Evolutionary conservation across 2,113 vertebrate species (phyloP), one percentile per base, ranked within the genome.

Genomic region (Sinocyclocheilus anshuiensis): DNA sequence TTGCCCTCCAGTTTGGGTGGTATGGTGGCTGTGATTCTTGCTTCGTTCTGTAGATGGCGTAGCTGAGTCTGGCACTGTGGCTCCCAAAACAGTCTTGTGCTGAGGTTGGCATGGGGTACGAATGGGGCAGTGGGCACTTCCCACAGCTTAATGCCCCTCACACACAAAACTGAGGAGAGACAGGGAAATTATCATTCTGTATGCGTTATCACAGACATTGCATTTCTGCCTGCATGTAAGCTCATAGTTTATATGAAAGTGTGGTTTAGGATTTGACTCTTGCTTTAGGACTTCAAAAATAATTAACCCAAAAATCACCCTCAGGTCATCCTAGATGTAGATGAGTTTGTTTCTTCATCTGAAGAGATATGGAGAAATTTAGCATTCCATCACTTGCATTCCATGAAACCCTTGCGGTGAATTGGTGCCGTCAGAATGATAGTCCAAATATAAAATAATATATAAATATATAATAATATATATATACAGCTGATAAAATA

Each of bases 1-100:
- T 93, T 95, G 1, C 97, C 96, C 1, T 97, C 94, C 74, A 98
- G 92, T 63, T 90, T 94, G 4, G 96, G 96, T 2, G 96, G 96
- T 61, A 95, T 86, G 50, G 94, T 91, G 1, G 94, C 92, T 36
- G 95, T 94, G 89, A 94, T 92, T 76, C 89, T 91, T 6, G 88
- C 91, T 61, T 91, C 91, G 59, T 94, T 93, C 94, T 96, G 95
- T 83, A 95, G 93, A 91, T 94, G 95, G 88, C 89, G 93, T 77
- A 94, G 90, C 84, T 94, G 95, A 89, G 92, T 92, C 48, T 92
- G 94, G 87, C 97, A 97, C 69, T 11, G 91, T 2, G 95, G 92
- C 78, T 95, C 94, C 96, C 96, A 95, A 67, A 36, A 90, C 55
- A 94, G 91, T 57, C 92, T 92, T 26, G 84, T 88, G 11, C 91